A percentile compares a stretch with the other conserved stretches of the same genome.
Conservation (phyloP, 1,140 invertebrate genomes). For the Apis cerana region DNA sequence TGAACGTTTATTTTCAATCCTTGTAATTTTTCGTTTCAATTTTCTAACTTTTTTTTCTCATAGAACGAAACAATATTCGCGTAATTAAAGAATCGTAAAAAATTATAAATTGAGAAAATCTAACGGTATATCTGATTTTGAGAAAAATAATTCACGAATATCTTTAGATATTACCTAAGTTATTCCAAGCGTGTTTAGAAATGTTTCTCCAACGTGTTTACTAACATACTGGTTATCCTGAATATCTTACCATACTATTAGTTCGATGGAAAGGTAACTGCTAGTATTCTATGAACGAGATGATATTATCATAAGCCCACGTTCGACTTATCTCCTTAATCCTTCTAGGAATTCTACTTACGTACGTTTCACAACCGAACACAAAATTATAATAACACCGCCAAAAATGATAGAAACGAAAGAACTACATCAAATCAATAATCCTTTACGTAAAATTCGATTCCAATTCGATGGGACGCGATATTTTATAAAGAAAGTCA, state of each 20-base stretch:
- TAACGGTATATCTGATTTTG: not conserved
- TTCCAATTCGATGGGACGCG: too few species aligned
- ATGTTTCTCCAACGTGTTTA: not conserved
- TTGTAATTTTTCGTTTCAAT: too few species aligned
- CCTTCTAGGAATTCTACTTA: not conserved
- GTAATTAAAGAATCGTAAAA: not conserved
- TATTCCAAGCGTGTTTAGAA: not conserved
- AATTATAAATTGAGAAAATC: not conserved
- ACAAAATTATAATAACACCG: too few species aligned
- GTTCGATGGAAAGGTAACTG: not conserved
- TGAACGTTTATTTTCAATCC: too few species aligned
- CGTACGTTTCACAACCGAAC: too few species aligned
- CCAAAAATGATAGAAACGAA: too few species aligned
- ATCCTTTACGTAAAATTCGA: too few species aligned
- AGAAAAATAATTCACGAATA: not conserved
- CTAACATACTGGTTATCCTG: not conserved
- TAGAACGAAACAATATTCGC: too few species aligned
- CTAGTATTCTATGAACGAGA: not conserved
- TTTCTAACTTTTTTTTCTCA: too few species aligned
- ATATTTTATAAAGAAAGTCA: too few species aligned
- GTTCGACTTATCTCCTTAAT: not conserved
- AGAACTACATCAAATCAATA: too few species aligned
- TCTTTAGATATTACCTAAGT: not conserved
- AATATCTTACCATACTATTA: conserved; percentile 9
- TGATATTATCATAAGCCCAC: not conserved